Evolutionary conservation across 2,797 vertebrate species (phyloP), one percentile per base, ranked within the genome.

Genomic region (Rhynchonycteris naso): DNA sequence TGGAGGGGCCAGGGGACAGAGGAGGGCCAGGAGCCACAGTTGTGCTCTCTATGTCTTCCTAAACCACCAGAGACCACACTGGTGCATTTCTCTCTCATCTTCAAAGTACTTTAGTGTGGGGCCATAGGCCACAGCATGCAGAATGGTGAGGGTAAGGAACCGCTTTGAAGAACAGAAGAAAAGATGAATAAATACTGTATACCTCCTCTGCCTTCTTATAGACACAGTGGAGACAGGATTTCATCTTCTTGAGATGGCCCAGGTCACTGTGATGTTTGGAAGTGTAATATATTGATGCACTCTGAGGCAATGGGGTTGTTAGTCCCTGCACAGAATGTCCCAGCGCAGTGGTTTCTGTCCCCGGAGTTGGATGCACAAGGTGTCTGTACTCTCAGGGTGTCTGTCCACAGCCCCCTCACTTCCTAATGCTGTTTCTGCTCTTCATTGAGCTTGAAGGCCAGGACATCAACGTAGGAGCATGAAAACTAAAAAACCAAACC

Each of bases 401-500:
- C 92, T 52, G 72, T 63, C 68, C 19, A 12, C 6, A 28, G n/a
- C 72, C 8, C 18, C 79, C 74, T 72, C 65, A 21, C 15, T 50
- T 54, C 52, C 72, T 68, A 11, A 0, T 7, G 56, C 52, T 38
- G 4, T 47, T 95, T 35, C 54, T 75, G 33, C 43, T 75, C 54
- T 78, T 66, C 2, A 16, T 19, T 11, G 35, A 86, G 28, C 43
- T 88, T 61, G 69, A 80, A 80, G 33, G 71, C 54, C 24, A 74
- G 35, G 54, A 94, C 68, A 58, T 66, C 71, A 47, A 75, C 66
- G 72, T 76, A 50, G 43, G 28, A 94, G 83, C 12, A 54, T 1
- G 11, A 76, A 80, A 81, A 71, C 79, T 82, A 61, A 65, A 88
- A 86, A 88, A 50, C 3, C 54, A 87, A 88, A 76, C 30, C 66